These are phyloP conservation scores for Petrosia ficiformis DNA, from an alignment of 37 sponge, comb jelly and placozoan species.

Conservation along the genomic window DNA sequence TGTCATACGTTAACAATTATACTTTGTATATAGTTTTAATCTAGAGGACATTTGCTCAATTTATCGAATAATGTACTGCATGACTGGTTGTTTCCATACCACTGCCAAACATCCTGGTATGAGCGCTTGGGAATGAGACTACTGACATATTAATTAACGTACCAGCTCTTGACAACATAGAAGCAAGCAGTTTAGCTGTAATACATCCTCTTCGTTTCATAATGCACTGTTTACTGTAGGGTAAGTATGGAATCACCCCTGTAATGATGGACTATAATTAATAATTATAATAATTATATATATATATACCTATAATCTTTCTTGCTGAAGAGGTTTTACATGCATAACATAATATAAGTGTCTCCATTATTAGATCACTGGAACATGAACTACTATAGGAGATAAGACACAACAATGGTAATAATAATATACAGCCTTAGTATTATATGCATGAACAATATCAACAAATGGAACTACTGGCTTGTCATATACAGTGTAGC, in stretches of 20 bases:
- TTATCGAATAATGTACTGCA: too few relatives aligned
- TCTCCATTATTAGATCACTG: constrained; percentile 92
- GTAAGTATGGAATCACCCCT: constrained; percentile 96
- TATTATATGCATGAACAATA: not conserved
- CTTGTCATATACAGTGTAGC: too few relatives aligned
- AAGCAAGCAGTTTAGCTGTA: constrained; percentile 88
- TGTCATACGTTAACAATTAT: too few relatives aligned
- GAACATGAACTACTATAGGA: constrained; percentile 18
- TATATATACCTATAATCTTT: constrained; percentile 71
- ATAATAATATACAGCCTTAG: too few relatives aligned
- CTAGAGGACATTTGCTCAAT: too few relatives aligned
- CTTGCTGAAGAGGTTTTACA: constrained; percentile 89
- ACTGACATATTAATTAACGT: too few relatives aligned
- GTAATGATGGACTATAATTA: too few relatives aligned
- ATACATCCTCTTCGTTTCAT: constrained; percentile 93
- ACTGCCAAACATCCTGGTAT: too few relatives aligned
- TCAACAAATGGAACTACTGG: not conserved
- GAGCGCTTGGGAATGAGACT: too few relatives aligned
- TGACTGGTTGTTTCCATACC: too few relatives aligned
- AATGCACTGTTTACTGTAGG: constrained; percentile 87
- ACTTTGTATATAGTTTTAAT: too few relatives aligned
- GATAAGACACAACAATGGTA: too few relatives aligned
- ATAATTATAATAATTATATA: not conserved
- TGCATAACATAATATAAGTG: constrained; percentile 90
- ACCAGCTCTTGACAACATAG: constrained; percentile 88